phyloP scores from a whole-genome alignment of 2,888 invertebrate species.

The Chrysotoxum bicinctum region DNA sequence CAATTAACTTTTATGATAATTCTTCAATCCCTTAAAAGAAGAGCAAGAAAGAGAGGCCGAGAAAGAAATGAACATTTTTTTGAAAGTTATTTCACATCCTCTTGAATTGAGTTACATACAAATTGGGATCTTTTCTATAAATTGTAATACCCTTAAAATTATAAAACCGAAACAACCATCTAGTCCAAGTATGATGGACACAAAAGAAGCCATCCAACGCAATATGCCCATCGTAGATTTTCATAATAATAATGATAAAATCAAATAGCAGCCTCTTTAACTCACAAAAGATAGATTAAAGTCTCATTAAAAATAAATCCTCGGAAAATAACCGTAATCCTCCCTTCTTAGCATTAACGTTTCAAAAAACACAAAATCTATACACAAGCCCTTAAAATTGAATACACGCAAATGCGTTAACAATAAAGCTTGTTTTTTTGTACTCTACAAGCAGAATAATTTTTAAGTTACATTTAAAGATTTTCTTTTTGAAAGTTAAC shows the following conservation, averaged over 20 bases:
- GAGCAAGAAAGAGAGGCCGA: background rate
- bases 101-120: background rate
- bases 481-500: background rate
- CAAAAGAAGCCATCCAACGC: background rate
- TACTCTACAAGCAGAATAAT: constrained; percentile 1
- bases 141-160: background rate
- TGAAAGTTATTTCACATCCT: background rate
- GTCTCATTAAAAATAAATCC: constrained; percentile 32
- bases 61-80: background rate
- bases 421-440: constrained; percentile 12
- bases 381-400: constrained; percentile 23
- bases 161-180: background rate
- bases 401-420: constrained; percentile 43
- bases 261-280: constrained; percentile 4
- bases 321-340: background rate
- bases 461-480: constrained; percentile 22
- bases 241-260: constrained; percentile 13
- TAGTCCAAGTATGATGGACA: background rate
- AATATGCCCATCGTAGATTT: constrained; percentile 1
- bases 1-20: background rate
- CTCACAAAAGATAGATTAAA: constrained; percentile 22
- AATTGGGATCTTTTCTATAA: background rate
- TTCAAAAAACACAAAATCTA: background rate
- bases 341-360: background rate
- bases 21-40: background rate